phyloP scores from a whole-genome alignment of 2,797 vertebrate genomes.

The Zonotrichia albicollis region DNA sequence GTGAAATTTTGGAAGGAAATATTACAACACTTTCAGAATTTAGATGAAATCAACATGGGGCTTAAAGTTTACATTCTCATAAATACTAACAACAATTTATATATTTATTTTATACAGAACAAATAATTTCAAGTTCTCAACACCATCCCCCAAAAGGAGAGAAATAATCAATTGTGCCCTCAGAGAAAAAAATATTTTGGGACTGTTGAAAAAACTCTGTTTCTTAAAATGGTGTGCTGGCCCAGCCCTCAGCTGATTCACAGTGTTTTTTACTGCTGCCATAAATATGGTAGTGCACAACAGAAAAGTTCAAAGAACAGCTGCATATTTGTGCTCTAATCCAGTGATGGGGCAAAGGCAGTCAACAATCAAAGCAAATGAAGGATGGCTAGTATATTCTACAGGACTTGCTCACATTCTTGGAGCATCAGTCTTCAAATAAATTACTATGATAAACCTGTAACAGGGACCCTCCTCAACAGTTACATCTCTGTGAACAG shows the following conservation, averaged over 20 bases:
- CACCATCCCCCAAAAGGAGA: neutral
- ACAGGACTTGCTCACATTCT: neutral
- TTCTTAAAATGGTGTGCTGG: neutral
- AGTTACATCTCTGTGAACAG: neutral
- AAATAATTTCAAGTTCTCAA: neutral
- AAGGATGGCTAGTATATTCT: neutral
- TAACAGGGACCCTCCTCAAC: neutral
- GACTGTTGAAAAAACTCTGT: neutral
- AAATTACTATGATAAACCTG: constrained; percentile 19
- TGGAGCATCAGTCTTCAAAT: constrained; percentile 5
- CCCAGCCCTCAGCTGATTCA: neutral
- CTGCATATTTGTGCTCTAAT: neutral
- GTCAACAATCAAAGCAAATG: neutral
- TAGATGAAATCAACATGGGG: neutral
- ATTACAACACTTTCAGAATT: neutral
- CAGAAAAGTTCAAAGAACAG: constrained; percentile 24
- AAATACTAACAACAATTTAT: neutral
- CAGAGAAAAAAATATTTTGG: neutral
- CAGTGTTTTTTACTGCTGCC: constrained; percentile 1
- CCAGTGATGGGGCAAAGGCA: neutral
- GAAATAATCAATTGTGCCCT: neutral
- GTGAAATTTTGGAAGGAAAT: neutral
- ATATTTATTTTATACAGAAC: neutral
- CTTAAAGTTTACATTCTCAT: neutral
- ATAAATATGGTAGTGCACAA: constrained; percentile 2